A percentile compares a stretch with the other conserved stretches of the same genome.
phyloP scores from a whole-genome alignment of 2,797 vertebrate species.

The Clangula hyemalis region DNA sequence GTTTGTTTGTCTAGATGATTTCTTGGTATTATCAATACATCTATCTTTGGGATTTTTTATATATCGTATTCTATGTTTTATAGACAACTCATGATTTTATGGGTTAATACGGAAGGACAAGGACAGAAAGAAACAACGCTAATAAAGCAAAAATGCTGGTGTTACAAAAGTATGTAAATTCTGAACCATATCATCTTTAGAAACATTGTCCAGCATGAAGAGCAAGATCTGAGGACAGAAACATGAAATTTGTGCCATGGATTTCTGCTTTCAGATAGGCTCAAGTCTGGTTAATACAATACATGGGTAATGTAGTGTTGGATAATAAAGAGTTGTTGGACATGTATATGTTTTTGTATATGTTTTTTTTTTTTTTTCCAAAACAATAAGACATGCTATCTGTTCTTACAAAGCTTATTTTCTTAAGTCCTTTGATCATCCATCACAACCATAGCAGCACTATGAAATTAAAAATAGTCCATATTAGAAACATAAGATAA shows the following conservation, averaged over 20 bases:
- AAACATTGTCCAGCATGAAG: not conserved
- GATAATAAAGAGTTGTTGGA: not conserved
- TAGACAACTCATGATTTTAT: not conserved
- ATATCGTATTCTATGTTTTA: not conserved
- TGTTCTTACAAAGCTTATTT: not conserved
- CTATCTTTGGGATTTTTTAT: not conserved
- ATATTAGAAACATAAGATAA: not conserved
- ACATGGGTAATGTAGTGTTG: fast-evolving
- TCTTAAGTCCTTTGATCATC: not conserved
- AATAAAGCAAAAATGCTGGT: not conserved
- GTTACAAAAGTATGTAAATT: not conserved
- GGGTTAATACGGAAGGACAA: not conserved
- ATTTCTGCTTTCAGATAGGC: not conserved
- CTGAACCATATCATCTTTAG: not conserved
- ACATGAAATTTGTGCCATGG: not conserved
- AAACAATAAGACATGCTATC: not conserved
- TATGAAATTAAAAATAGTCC: not conserved
- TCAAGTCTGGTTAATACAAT: not conserved
- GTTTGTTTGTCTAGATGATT: not conserved
- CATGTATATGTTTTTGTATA: not conserved
- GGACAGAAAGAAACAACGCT: not conserved
- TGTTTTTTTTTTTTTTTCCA: too few species aligned
- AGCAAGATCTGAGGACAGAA: not conserved
- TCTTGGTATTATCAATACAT: not conserved
- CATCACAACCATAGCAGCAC: not conserved